These are phyloP conservation scores for Scophthalmus maximus DNA, from an alignment of 2,113 vertebrate species.

Conservation along the genomic window DNA sequence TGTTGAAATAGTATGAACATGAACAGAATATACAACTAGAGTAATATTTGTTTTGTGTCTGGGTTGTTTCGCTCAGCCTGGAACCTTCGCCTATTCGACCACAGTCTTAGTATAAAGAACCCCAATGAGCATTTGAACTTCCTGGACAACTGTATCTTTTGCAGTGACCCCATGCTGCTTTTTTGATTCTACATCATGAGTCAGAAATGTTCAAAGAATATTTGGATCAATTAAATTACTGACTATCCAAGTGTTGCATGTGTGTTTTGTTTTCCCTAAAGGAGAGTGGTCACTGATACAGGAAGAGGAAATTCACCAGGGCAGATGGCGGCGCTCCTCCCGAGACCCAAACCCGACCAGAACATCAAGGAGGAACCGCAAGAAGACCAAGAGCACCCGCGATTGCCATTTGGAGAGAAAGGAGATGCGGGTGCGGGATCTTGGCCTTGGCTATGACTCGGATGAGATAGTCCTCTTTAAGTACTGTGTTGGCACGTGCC, in stretches of 20 bases:
- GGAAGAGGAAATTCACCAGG: conserved; percentile 67
- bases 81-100: too few species aligned
- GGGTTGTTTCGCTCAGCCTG: too few species aligned
- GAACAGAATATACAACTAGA: too few species aligned
- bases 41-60: too few species aligned
- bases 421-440: conserved; percentile 87
- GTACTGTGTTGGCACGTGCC: conserved; percentile 91
- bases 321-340: conserved; percentile 80
- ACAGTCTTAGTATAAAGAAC: too few species aligned
- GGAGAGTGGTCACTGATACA: conserved; percentile 62
- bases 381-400: conserved; percentile 55
- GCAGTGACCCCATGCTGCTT: too few species aligned
- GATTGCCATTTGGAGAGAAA: conserved; percentile 87
- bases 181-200: background rate
- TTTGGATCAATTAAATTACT: background rate
- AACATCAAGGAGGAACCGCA: conserved; percentile 35
- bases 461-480: conserved; percentile 91
- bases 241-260: background rate
- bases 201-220: background rate
- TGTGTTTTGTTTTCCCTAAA: conserved; percentile 14
- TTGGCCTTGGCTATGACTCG: conserved; percentile 91
- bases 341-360: background rate
- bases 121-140: too few species aligned
- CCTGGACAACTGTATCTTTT: too few species aligned
- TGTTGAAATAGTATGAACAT: too few species aligned